Evolutionary conservation across 64 coral and sea anemone genomes (phyloP).

Genomic region (Montipora sp.): DNA sequence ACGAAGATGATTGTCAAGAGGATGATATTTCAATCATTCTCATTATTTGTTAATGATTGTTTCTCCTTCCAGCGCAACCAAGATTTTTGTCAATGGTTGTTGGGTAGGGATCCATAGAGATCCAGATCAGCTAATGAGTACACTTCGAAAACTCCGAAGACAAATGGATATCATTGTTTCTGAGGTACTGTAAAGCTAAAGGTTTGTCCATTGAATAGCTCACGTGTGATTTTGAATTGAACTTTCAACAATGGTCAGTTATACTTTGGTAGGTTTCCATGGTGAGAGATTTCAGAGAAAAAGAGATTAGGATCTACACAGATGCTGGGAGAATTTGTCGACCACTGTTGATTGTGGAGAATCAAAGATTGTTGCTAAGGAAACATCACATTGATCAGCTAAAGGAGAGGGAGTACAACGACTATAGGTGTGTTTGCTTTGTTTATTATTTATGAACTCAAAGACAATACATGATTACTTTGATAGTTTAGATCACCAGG

Average conservation of each 20-base stretch:
- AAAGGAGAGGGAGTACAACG: conserved; percentile 99
- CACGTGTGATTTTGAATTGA: no score
- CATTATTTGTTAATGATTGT: background rate
- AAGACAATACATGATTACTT: no score
- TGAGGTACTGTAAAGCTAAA: conserved; percentile 61
- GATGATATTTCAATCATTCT: no score
- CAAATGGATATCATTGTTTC: conserved; percentile 99
- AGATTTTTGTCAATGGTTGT: conserved; percentile 99
- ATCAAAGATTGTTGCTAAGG: conserved; percentile 95
- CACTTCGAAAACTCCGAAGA: conserved; percentile 89
- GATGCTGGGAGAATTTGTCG: conserved; percentile 98
- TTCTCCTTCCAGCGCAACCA: conserved; percentile 83
- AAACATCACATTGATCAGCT: conserved; percentile 98
- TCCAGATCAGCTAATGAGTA: conserved; percentile 98
- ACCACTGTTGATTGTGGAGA: conserved; percentile 97
- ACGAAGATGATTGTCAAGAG: no score
- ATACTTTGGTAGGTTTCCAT: conserved; percentile 76
- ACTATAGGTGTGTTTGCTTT: conserved; percentile 71
- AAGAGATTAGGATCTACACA: conserved; percentile 98
- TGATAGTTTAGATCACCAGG: no score
- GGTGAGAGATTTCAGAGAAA: conserved; percentile 97
- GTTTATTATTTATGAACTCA: no score
- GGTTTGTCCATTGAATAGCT: no score
- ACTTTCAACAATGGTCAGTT: no score
- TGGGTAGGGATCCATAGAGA: conserved; percentile 99